Evolutionary conservation across 2,888 invertebrate genomes (phyloP).

Genomic region (Merodon equestris): DNA sequence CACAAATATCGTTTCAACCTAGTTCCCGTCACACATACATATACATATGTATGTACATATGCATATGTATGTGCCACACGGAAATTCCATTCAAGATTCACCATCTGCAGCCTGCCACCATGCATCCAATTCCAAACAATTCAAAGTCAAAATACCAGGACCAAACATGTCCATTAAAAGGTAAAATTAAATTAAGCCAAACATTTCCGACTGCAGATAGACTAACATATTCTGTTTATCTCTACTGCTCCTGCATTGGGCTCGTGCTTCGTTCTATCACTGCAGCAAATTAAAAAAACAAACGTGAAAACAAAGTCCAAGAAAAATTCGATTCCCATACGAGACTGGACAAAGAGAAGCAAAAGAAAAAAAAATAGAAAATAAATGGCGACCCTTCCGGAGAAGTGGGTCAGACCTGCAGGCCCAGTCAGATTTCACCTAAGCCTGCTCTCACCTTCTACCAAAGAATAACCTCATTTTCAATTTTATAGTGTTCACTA

Average conservation of each 20-base stretch:
- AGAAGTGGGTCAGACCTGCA: constrained; percentile 39
- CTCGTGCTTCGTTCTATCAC: constrained; percentile 11
- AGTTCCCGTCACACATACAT: not conserved
- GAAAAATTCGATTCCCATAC: not conserved
- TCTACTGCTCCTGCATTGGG: too few species aligned
- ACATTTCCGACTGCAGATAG: constrained; percentile 37
- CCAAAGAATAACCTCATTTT: constrained; percentile 51
- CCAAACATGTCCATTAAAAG: constrained; percentile 25
- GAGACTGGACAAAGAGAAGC: not conserved
- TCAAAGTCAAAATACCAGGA: not conserved
- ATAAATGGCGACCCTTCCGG: constrained; percentile 17
- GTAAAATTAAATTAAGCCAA: constrained; percentile 37
- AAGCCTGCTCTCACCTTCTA: not conserved
- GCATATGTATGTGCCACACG: not conserved
- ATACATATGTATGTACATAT: too few species aligned
- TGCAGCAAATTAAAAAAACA: constrained; percentile 16
- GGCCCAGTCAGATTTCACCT: constrained; percentile 42
- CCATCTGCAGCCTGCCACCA: too few species aligned
- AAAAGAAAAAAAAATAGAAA: constrained; percentile 8
- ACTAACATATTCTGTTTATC: constrained; percentile 1
- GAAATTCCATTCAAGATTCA: too few species aligned
- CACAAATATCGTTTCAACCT: not conserved
- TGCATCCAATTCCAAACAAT: not conserved
- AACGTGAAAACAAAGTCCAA: constrained; percentile 4
- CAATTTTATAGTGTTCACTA: constrained; percentile 26